These are phyloP conservation scores for Pitangus sulphuratus DNA, from an alignment of 2,797 vertebrate genomes.

Conservation along the genomic window DNA sequence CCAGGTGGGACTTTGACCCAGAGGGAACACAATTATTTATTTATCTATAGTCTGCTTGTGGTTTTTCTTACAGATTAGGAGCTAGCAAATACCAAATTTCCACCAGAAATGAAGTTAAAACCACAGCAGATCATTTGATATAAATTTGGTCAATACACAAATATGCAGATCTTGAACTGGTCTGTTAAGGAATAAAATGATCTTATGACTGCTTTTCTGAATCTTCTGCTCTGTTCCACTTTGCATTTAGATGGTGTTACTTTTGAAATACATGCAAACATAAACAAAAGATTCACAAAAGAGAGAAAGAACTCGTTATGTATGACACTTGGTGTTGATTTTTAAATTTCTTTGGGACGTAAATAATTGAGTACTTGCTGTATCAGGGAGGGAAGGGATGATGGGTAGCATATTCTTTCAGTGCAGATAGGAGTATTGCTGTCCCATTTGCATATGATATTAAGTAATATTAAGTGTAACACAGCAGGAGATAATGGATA, in stretches of 20 bases:
- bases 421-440: background rate
- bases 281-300: background rate
- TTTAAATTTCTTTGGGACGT: background rate
- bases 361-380: background rate
- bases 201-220: background rate
- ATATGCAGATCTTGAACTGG: background rate
- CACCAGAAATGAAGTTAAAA: background rate
- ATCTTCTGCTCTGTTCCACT: background rate
- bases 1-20: background rate
- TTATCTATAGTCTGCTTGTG: background rate
- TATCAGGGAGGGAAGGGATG: background rate
- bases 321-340: background rate
- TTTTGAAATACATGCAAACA: background rate
- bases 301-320: background rate
- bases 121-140: background rate
- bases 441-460: background rate
- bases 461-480: background rate
- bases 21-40: background rate
- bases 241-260: background rate
- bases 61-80: background rate
- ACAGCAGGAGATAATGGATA: background rate
- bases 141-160: background rate
- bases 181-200: background rate
- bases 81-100: background rate
- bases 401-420: background rate